Evolutionary conservation across 2,888 invertebrate genomes (phyloP).

Genomic region (Coremacera marginata): DNA sequence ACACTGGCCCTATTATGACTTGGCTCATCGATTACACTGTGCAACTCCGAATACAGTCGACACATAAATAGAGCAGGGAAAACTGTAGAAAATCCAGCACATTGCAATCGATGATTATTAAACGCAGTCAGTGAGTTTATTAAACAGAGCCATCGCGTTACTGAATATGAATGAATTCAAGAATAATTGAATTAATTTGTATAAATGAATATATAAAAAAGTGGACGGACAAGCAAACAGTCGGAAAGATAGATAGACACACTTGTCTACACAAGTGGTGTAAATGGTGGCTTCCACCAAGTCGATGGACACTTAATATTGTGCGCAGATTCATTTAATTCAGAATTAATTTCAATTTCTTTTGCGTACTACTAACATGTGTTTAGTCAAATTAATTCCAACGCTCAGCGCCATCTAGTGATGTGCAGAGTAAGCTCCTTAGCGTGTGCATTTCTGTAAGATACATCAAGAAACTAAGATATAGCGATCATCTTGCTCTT

Average conservation of each 20-base stretch:
- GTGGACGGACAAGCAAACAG: slow-evolving; percentile 40
- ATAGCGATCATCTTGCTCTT: slow-evolving; percentile 28
- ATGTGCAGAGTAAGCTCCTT: too few relatives aligned
- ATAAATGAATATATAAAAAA: slow-evolving; percentile 67
- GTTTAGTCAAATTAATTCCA: slow-evolving; percentile 58
- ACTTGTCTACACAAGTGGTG: neutral
- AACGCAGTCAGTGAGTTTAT: slow-evolving; percentile 10
- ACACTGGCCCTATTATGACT: neutral
- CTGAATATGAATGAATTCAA: slow-evolving; percentile 44
- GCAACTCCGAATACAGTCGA: neutral
- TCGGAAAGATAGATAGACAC: slow-evolving; percentile 11
- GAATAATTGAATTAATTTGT: slow-evolving; percentile 68
- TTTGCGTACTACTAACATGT: slow-evolving; percentile 49
- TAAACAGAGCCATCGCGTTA: slow-evolving; percentile 52
- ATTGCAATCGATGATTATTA: slow-evolving; percentile 18
- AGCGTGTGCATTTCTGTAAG: neutral
- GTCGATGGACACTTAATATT: slow-evolving; percentile 45
- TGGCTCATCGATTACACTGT: neutral
- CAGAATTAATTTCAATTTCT: slow-evolving; percentile 51
- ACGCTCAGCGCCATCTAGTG: slow-evolving; percentile 30
- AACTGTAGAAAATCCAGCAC: neutral
- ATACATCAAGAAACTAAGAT: slow-evolving; percentile 2
- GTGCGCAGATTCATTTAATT: slow-evolving; percentile 61
- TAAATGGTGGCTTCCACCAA: neutral
- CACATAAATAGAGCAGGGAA: slow-evolving; percentile 1